phyloP scores from a whole-genome alignment of 1,140 invertebrate species.

The Adoxophyes honmai region DNA sequence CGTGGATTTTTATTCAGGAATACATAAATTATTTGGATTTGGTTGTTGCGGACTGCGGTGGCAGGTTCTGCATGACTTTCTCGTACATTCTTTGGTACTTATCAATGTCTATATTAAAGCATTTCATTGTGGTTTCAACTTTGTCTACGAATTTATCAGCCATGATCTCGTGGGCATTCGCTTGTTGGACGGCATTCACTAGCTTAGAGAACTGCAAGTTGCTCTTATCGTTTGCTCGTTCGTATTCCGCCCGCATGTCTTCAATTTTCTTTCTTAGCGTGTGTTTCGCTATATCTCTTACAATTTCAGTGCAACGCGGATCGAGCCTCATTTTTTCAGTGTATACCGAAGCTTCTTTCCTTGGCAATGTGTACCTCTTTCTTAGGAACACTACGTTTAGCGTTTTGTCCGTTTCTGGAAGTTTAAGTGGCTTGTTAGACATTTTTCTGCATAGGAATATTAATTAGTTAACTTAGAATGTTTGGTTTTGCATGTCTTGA shows the following conservation, averaged over 20 bases:
- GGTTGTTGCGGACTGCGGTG: too few species aligned
- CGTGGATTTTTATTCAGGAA: too few species aligned
- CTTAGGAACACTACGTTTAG: too few species aligned
- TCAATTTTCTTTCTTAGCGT: slow-evolving; percentile 6
- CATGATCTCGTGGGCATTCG: not conserved
- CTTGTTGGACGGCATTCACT: not conserved
- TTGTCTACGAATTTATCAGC: slow-evolving; percentile 2
- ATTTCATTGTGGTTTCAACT: slow-evolving; percentile 1
- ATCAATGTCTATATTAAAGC: not conserved
- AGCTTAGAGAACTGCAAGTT: not conserved
- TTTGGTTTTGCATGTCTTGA: too few species aligned
- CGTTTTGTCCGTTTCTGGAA: too few species aligned
- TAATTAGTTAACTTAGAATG: too few species aligned
- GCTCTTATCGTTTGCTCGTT: slow-evolving; percentile 2
- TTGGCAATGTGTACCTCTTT: not conserved
- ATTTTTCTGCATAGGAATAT: too few species aligned
- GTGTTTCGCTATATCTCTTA: slow-evolving; percentile 11
- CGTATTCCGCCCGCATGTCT: not conserved
- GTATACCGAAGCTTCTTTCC: not conserved
- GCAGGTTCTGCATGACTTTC: too few species aligned
- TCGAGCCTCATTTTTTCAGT: not conserved
- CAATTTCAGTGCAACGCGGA: not conserved
- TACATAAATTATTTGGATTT: too few species aligned
- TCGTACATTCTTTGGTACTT: too few species aligned
- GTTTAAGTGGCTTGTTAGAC: too few species aligned